These are phyloP conservation scores for Meteorus colon DNA, from an alignment of 2,888 invertebrate genomes.

Conservation along the genomic window DNA sequence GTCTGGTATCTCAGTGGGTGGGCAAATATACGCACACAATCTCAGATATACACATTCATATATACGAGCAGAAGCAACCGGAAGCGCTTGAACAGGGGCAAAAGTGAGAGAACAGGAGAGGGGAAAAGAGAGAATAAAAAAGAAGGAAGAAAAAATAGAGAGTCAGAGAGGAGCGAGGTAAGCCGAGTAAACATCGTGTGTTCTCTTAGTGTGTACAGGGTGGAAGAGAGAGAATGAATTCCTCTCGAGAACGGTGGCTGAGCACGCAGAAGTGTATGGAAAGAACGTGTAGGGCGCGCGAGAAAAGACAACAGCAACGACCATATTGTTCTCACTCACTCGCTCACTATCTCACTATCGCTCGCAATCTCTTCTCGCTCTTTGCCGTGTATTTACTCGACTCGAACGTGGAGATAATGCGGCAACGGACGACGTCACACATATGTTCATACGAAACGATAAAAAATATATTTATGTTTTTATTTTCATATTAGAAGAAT, in stretches of 20 bases:
- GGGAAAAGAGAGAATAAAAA: no score
- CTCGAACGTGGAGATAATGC: conserved; percentile 15
- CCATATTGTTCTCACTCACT: neutral
- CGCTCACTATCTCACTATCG: neutral
- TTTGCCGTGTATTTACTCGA: conserved; percentile 18
- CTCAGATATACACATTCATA: neutral
- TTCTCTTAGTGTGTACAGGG: neutral
- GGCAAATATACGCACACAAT: neutral
- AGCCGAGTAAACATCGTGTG: conserved; percentile 33
- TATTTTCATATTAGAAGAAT: no score
- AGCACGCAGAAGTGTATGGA: conserved; percentile 28
- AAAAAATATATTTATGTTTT: no score
- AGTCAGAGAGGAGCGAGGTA: conserved; percentile 14
- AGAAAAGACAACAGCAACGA: conserved; percentile 18
- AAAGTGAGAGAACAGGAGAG: neutral
- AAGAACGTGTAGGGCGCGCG: conserved; percentile 26
- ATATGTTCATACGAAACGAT: neutral
- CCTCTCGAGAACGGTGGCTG: conserved; percentile 36
- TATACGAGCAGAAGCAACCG: neutral
- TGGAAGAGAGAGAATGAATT: conserved; percentile 6
- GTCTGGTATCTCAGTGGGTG: conserved; percentile 16
- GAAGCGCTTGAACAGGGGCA: neutral
- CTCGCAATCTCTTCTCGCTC: neutral
- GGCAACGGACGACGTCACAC: conserved; percentile 2
- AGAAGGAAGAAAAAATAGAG: neutral